Percentiles rank a stretch among this genome's conserved stretches.
phyloP scores from a whole-genome alignment of 2,113 vertebrate species.

The Tachysurus vachellii region DNA sequence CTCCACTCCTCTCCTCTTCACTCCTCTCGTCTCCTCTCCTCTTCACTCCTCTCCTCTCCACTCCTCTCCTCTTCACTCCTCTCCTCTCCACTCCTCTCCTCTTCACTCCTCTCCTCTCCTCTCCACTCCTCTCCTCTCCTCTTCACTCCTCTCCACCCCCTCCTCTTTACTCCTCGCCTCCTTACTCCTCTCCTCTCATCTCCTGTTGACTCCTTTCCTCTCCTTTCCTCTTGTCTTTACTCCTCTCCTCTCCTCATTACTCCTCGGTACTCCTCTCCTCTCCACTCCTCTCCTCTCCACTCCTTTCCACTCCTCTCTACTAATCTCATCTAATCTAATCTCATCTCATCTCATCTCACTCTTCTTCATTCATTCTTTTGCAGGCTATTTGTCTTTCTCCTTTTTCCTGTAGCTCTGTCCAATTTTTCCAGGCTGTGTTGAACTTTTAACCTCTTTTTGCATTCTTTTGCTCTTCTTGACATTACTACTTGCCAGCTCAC shows the following conservation, averaged over 20 bases:
- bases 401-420: conserved; percentile 43
- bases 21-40: not conserved
- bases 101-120: not conserved
- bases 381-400: not conserved
- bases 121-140: not conserved
- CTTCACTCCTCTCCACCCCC: not conserved
- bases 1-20: too few relatives aligned
- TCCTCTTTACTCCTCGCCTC: not conserved
- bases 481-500: not conserved
- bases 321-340: too few relatives aligned
- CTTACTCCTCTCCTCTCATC: not conserved
- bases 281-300: too few relatives aligned
- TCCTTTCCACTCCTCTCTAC: too few relatives aligned
- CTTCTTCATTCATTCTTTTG: conserved; percentile 32
- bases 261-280: not conserved
- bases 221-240: not conserved
- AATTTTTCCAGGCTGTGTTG: conserved; percentile 17
- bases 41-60: not conserved
- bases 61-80: not conserved
- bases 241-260: accelerated
- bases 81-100: not conserved
- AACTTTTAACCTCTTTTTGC: not conserved
- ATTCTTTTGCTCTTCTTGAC: conserved; percentile 47
- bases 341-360: too few relatives aligned
- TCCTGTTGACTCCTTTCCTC: not conserved